These are phyloP conservation scores for Phaenicophaeus curvirostris DNA, from an alignment of 2,797 vertebrate species.

Conservation along the genomic window DNA sequence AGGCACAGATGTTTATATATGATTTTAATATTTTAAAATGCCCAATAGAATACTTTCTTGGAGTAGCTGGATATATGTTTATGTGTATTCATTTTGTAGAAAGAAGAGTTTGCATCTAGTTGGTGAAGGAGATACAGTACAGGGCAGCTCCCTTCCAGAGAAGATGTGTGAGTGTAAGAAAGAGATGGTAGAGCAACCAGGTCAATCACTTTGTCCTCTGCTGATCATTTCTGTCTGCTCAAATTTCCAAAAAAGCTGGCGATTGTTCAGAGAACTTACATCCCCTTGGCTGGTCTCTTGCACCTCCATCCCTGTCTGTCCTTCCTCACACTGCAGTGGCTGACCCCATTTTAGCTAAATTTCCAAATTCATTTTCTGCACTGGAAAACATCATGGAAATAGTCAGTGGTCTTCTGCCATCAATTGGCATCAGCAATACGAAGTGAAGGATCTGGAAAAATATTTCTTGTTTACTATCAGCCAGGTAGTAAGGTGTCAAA, in stretches of 20 bases:
- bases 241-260: background rate
- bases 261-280: background rate
- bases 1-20: background rate
- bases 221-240: background rate
- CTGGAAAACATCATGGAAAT: background rate
- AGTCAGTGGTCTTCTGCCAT: background rate
- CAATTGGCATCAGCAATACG: background rate
- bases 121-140: background rate
- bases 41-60: background rate
- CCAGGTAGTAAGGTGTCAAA: slow-evolving; percentile 70
- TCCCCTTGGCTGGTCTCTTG: background rate
- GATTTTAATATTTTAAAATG: background rate
- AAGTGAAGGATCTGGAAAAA: slow-evolving; percentile 6
- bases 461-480: slow-evolving; percentile 52
- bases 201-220: background rate
- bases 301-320: background rate
- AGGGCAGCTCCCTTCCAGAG: background rate
- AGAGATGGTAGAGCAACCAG: background rate
- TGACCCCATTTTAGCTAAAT: background rate
- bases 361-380: background rate
- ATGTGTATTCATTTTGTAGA: background rate
- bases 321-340: background rate
- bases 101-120: slow-evolving; percentile 11
- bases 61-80: background rate
- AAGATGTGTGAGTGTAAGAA: background rate